These are phyloP conservation scores for Polypterus senegalus DNA, from an alignment of 2,113 vertebrate species.

Conservation along the genomic window DNA sequence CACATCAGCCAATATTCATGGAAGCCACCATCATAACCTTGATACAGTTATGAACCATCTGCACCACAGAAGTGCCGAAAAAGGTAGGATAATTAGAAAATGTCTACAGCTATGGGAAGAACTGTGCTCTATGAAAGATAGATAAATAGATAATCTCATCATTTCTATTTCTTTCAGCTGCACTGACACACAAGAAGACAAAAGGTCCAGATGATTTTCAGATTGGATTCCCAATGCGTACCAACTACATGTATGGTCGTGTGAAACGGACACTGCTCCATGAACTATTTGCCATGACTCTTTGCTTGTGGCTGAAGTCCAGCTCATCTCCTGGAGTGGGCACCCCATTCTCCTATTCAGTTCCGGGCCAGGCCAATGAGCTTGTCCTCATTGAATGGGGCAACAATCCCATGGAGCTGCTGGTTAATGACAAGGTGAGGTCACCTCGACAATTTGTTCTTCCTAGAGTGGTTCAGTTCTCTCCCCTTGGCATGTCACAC, in stretches of 20 bases:
- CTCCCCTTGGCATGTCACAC: too few species aligned
- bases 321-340: constrained; percentile 37
- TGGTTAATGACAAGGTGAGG: constrained; percentile 54
- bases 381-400: constrained; percentile 63
- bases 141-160: too few species aligned
- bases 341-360: constrained; percentile 59
- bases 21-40: constrained; percentile 39
- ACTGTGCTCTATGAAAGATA: background rate
- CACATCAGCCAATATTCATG: constrained; percentile 14
- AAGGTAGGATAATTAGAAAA: constrained; percentile 24
- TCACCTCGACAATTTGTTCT: background rate
- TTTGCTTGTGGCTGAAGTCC: constrained; percentile 55
- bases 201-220: constrained; percentile 39
- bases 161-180: constrained; percentile 22
- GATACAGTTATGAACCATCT: constrained; percentile 47
- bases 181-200: constrained; percentile 23
- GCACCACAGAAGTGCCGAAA: constrained; percentile 32
- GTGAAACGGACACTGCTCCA: constrained; percentile 48
- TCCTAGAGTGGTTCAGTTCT: too few species aligned
- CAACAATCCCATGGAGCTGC: constrained; percentile 52
- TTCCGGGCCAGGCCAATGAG: constrained; percentile 55
- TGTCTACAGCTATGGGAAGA: background rate
- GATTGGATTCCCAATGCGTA: constrained; percentile 57
- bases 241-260: constrained; percentile 55
- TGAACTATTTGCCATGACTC: constrained; percentile 54